Percentiles rank a stretch among this genome's conserved stretches.
These are phyloP conservation scores for Eufriesea mexicana DNA, from an alignment of 1,140 invertebrate species.

Conservation along the genomic window DNA sequence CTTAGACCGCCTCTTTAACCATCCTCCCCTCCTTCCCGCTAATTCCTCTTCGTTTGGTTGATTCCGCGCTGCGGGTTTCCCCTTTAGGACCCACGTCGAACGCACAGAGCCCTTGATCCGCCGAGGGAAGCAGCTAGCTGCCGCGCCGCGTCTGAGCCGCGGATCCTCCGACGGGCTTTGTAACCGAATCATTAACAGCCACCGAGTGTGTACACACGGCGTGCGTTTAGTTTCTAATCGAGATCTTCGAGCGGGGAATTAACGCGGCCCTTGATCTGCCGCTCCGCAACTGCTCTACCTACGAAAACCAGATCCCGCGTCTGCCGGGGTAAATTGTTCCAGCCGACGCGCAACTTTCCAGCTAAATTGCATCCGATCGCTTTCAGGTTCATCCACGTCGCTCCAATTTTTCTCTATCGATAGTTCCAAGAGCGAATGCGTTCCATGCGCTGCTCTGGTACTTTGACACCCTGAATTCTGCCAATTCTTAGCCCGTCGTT, in stretches of 20 bases:
- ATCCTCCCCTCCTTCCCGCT: background rate
- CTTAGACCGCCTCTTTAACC: background rate
- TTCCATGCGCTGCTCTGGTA: too few species aligned
- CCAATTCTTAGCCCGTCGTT: too few species aligned
- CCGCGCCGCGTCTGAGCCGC: slow-evolving; percentile 18
- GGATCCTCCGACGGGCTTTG: slow-evolving; percentile 39
- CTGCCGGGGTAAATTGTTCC: too few species aligned
- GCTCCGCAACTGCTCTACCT: background rate
- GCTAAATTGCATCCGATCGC: too few species aligned
- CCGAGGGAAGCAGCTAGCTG: background rate
- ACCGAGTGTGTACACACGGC: slow-evolving; percentile 28
- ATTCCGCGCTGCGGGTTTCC: background rate
- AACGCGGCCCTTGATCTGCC: slow-evolving; percentile 37
- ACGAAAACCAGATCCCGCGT: background rate
- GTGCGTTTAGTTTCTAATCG: slow-evolving; percentile 46
- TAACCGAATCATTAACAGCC: slow-evolving; percentile 48
- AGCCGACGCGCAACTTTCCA: background rate
- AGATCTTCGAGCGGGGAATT: slow-evolving; percentile 30
- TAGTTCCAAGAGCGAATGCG: too few species aligned
- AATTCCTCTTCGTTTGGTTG: slow-evolving; percentile 4
- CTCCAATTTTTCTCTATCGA: too few species aligned
- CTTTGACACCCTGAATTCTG: too few species aligned
- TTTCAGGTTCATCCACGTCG: too few species aligned
- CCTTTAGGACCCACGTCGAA: slow-evolving; percentile 15
- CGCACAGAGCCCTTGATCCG: slow-evolving; percentile 30